Base-by-base conservation (phyloP, 2,797 vertebrate genomes). In the Karalla daura region DNA sequence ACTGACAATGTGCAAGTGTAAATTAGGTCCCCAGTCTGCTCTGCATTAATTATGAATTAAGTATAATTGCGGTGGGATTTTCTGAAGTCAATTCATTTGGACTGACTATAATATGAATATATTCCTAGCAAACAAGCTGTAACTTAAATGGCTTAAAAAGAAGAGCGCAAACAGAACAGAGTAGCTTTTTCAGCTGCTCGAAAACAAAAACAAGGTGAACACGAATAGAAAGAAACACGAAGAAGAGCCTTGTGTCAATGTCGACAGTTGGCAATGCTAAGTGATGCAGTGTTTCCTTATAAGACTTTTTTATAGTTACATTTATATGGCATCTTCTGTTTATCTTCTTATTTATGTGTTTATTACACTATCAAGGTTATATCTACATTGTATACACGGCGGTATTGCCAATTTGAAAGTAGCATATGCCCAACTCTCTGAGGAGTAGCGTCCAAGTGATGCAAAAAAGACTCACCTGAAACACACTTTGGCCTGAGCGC, bases 41-140 rank as follows among this genome's bases (percentile, higher is more conserved):
- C 65, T 24, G 63, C 93, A 94, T 94, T 93, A 93, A 94, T 94
- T 94, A 94, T 92, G 88, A 94, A 93, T 93, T 87, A 88, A 86
- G 79, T 86, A 76, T 94, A 94, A 94, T 92, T 92, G 91, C 88
- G 15, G 67, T 88, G 92, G 92, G 91, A 92, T 91, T 91, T 89
- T 81, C 84, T 89, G 86, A 90, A 91, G 91, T 92, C 89, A 87
- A 89, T 87, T 90, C 83, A 83, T 88, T 89, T 88, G 89, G 89
- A 86, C 90, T 84, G 81, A 89, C 81, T 83, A 78, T 83, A 88
- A 80, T 83, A 68, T 85, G 88, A 90, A 91, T 89, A 85, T 85
- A 75, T 84, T 89, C 74, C 73, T 24, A 35, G 35, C 63, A 86
- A 90, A 87, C 84, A 81, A 70, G 78, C 65, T 62, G 63, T 70